Evolutionary conservation across 2,888 invertebrate genomes (phyloP).

Genomic region (Zygaena filipendulae): DNA sequence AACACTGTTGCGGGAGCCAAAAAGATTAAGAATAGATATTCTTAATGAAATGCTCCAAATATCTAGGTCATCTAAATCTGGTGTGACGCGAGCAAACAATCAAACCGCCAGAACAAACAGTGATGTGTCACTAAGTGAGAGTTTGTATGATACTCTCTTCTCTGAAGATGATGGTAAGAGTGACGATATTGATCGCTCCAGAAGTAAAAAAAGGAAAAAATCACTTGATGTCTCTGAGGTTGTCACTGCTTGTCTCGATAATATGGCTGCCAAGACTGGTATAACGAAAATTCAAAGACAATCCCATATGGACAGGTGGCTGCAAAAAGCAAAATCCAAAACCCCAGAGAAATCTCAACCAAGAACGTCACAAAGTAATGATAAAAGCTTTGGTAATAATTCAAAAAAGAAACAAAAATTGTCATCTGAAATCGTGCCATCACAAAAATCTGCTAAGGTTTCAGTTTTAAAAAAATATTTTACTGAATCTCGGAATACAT

Average conservation of each 20-base stretch:
- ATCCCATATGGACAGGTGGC: constrained; percentile 63
- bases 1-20: constrained; percentile 64
- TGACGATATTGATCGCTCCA: constrained; percentile 33
- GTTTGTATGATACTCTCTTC: constrained; percentile 54
- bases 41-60: constrained; percentile 48
- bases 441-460: constrained; percentile 26
- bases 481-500: constrained; percentile 29
- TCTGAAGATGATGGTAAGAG: constrained; percentile 44
- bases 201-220: constrained; percentile 34
- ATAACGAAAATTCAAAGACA: constrained; percentile 57
- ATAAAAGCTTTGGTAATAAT: too few relatives aligned
- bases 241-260: constrained; percentile 57
- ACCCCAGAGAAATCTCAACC: constrained; percentile 49
- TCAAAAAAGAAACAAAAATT: constrained; percentile 17
- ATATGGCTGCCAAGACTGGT: constrained; percentile 60
- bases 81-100: constrained; percentile 24
- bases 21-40: constrained; percentile 66
- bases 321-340: constrained; percentile 61
- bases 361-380: constrained; percentile 22
- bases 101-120: constrained; percentile 44
- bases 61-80: constrained; percentile 24
- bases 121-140: constrained; percentile 57
- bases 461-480: constrained; percentile 29
- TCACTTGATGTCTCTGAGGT: constrained; percentile 56
- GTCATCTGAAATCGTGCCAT: constrained; percentile 16